Evolutionary conservation across 2,888 invertebrate genomes (phyloP).

Genomic region (Acronicta aceris): DNA sequence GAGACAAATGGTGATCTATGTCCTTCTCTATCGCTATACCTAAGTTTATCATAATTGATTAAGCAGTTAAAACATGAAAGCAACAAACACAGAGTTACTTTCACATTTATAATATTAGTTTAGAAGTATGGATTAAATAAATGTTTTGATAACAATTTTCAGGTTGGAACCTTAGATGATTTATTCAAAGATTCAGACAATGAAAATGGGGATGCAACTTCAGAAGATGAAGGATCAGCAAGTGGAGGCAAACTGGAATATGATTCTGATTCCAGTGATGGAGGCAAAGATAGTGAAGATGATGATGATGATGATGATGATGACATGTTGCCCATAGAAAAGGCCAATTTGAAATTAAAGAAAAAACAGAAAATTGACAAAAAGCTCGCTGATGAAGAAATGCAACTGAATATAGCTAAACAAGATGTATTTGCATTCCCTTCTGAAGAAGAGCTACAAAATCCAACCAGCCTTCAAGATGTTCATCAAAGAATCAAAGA

Average conservation of each 20-base stretch:
- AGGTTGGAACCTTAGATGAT: constrained; percentile 88
- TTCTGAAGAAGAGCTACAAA: constrained; percentile 92
- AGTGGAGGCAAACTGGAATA: constrained; percentile 72
- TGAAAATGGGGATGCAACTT: constrained; percentile 72
- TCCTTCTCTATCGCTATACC: no score
- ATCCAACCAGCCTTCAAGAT: constrained; percentile 93
- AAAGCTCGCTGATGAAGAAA: constrained; percentile 93
- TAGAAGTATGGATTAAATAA: no score
- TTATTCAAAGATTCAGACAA: constrained; percentile 86
- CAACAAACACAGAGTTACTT: no score
- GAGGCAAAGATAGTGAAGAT: constrained; percentile 69
- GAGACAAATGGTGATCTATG: no score
- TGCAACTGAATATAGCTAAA: constrained; percentile 93
- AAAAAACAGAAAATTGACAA: constrained; percentile 92
- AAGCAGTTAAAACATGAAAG: no score
- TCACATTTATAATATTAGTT: no score
- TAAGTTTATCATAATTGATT: no score
- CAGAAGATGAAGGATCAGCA: constrained; percentile 72
- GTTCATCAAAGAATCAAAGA: constrained; percentile 97
- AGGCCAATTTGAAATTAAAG: constrained; percentile 93
- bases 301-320: constrained; percentile 85
- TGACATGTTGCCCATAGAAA: constrained; percentile 96
- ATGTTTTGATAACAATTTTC: constrained; percentile 39
- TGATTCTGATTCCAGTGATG: constrained; percentile 77
- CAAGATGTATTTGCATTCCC: constrained; percentile 95